These are phyloP conservation scores for Peromyscus polionotus DNA, from an alignment of 2,113 vertebrate species.

Conservation along the genomic window DNA sequence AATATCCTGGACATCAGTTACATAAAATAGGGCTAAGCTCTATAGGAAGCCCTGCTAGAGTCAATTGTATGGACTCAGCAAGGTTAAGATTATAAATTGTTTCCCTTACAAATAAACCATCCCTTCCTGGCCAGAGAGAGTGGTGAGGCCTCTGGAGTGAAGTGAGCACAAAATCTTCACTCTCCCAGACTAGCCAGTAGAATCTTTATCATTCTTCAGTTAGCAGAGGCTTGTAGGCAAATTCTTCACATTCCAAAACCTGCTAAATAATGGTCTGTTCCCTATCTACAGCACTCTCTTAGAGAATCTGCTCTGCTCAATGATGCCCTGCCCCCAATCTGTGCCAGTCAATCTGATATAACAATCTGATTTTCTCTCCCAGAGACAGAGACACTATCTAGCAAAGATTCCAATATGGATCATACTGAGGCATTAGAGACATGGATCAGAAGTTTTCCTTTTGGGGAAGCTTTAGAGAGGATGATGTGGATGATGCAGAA, in stretches of 20 bases:
- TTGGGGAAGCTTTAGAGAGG: background rate
- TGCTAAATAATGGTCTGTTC: background rate
- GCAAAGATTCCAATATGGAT: background rate
- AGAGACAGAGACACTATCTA: background rate
- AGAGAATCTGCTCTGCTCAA: background rate
- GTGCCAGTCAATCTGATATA: background rate
- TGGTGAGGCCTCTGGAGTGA: background rate
- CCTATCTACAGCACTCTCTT: background rate
- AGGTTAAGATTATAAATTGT: background rate
- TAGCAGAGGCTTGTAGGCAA: background rate
- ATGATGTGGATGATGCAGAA: background rate
- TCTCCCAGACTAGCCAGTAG: slow-evolving; percentile 12
- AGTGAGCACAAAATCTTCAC: background rate
- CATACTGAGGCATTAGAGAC: background rate
- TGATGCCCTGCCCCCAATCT: background rate
- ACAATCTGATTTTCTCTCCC: background rate
- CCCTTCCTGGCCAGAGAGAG: background rate
- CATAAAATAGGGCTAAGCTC: too few relatives aligned
- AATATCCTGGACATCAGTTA: too few relatives aligned
- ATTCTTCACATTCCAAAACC: background rate
- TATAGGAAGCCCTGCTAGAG: too few relatives aligned
- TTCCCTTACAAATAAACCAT: background rate
- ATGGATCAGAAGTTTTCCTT: background rate
- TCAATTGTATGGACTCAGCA: background rate
- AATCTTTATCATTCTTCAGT: background rate